These are phyloP conservation scores for Platycnemis pennipes DNA, from an alignment of 2,888 invertebrate species.

Conservation along the genomic window DNA sequence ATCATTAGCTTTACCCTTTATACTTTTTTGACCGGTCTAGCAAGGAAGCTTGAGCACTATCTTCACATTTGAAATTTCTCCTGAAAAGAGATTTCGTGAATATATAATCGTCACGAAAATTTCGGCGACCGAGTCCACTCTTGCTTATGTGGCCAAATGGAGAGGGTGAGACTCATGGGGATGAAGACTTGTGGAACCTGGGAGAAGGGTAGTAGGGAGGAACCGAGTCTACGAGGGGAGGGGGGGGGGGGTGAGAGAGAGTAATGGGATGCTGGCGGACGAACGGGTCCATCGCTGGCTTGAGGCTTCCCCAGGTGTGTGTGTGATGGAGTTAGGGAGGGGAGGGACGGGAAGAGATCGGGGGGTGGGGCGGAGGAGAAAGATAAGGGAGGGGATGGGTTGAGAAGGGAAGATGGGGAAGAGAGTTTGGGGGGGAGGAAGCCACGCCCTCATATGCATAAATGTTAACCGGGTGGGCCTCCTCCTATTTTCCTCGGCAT, in stretches of 20 bases:
- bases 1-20: too few relatives aligned
- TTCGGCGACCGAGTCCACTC: too few relatives aligned
- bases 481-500: neutral
- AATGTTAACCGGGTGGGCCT: slow-evolving; percentile 41
- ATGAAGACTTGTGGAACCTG: neutral
- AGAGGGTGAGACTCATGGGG: too few relatives aligned
- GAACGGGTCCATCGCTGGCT: neutral
- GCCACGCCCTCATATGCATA: slow-evolving; percentile 51
- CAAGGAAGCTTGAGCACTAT: too few relatives aligned
- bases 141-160: too few relatives aligned
- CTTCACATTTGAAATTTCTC: too few relatives aligned
- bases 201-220: neutral
- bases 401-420: neutral
- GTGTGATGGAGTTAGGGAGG: neutral
- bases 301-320: neutral
- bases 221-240: neutral
- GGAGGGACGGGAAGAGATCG: too few relatives aligned
- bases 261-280: neutral
- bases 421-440: neutral
- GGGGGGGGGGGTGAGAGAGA: neutral
- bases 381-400: neutral
- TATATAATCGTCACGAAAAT: too few relatives aligned
- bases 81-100: too few relatives aligned
- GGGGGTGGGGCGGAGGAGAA: neutral
- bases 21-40: too few relatives aligned